Evolutionary conservation across 1,140 invertebrate species (phyloP).

Genomic region (Centruroides sculpturatus): DNA sequence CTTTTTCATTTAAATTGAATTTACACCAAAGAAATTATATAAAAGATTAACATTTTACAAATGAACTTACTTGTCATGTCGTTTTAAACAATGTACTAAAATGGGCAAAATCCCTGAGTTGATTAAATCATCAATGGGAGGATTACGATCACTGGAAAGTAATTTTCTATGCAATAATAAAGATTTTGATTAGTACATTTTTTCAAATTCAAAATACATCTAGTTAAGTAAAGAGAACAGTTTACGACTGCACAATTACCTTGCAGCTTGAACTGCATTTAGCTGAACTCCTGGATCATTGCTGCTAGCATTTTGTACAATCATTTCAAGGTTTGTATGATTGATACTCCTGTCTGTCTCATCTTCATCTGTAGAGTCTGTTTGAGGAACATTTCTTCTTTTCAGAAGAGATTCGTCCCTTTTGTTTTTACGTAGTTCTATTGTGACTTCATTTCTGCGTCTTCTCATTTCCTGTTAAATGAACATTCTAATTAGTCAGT

Average conservation of each 20-base stretch:
- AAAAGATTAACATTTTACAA: no score
- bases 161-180: constrained; percentile 50
- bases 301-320: constrained; percentile 40
- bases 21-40: no score
- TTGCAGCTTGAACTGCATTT: constrained; percentile 50
- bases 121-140: constrained; percentile 96
- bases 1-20: no score
- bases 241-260: not conserved
- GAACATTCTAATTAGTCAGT: no score
- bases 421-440: constrained; percentile 80
- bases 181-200: not conserved
- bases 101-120: constrained; percentile 83
- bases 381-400: constrained; percentile 61
- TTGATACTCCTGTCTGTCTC: constrained; percentile 37
- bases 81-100: constrained; percentile 74
- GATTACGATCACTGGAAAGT: constrained; percentile 91
- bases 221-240: not conserved
- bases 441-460: constrained; percentile 66
- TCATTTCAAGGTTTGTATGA: constrained; percentile 23
- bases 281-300: constrained; percentile 44
- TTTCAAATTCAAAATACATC: not conserved
- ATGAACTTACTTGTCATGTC: constrained; percentile 50
- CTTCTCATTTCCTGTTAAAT: constrained; percentile 52
- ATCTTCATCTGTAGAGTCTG: constrained; percentile 27
- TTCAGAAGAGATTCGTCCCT: constrained; percentile 94